A percentile compares a stretch with the other conserved stretches of the same genome.
phyloP scores from a whole-genome alignment of 2,113 vertebrate genomes.

The Chaetura pelagica region DNA sequence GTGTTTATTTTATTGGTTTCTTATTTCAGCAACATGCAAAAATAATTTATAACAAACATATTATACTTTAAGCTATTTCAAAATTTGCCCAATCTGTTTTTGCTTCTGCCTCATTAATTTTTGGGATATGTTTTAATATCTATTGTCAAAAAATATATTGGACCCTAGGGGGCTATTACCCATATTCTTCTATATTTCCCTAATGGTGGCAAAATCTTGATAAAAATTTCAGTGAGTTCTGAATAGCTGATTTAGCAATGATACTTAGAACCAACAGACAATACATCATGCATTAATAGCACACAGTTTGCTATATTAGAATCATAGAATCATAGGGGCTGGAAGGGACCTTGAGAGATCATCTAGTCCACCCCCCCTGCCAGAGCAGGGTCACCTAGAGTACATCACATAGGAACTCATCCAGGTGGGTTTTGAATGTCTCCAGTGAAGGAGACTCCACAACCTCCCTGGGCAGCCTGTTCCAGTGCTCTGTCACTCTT shows the following conservation, averaged over 20 bases:
- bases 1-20: neutral
- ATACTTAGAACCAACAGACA: neutral
- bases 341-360: no score
- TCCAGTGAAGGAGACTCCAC: no score
- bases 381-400: no score
- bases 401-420: no score
- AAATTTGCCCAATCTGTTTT: neutral
- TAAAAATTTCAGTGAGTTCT: neutral
- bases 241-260: neutral
- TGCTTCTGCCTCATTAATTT: slow-evolving; percentile 30
- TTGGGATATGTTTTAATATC: slow-evolving; percentile 14
- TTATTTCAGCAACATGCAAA: neutral
- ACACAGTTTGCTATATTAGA: neutral
- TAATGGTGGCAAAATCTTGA: neutral
- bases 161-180: neutral
- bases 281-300: neutral
- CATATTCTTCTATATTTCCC: neutral
- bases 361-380: no score
- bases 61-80: slow-evolving; percentile 10
- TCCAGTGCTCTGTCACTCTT: no score
- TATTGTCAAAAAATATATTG: neutral
- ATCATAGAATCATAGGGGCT: no score
- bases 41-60: neutral
- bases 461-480: no score
- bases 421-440: no score